Percentiles rank a stretch among this genome's conserved stretches.
Evolutionary conservation across 1,140 invertebrate genomes (phyloP).

Genomic region (Amphibalanus amphitrite): DNA sequence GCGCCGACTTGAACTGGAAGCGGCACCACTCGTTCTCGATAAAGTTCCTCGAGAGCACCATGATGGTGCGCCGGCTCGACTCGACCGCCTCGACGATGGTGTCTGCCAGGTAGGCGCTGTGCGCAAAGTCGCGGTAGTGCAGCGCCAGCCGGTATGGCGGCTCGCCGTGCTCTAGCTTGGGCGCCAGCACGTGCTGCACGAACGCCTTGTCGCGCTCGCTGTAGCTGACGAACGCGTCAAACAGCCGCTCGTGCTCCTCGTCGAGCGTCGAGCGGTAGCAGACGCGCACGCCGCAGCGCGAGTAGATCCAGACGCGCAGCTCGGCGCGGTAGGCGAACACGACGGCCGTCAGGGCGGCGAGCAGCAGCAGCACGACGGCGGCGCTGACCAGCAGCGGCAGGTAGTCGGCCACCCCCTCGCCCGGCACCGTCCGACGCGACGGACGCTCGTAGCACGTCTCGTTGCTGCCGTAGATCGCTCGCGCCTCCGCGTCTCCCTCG

Average conservation of each 20-base stretch:
- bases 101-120: slow-evolving; percentile 60
- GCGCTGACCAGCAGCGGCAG: slow-evolving; percentile 41
- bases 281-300: slow-evolving; percentile 41
- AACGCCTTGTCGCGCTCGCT: slow-evolving; percentile 82
- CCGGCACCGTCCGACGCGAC: neutral
- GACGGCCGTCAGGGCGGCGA: slow-evolving; percentile 35
- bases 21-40: slow-evolving; percentile 83
- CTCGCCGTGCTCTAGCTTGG: slow-evolving; percentile 62
- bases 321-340: neutral
- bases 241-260: slow-evolving; percentile 43
- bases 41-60: slow-evolving; percentile 81
- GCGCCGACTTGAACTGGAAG: slow-evolving; percentile 77
- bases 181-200: slow-evolving; percentile 60
- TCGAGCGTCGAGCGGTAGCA: slow-evolving; percentile 33
- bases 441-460: neutral
- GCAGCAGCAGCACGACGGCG: slow-evolving; percentile 40
- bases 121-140: slow-evolving; percentile 28
- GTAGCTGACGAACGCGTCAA: slow-evolving; percentile 84
- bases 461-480: neutral
- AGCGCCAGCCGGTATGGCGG: slow-evolving; percentile 33
- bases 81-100: slow-evolving; percentile 79
- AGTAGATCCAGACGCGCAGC: slow-evolving; percentile 33
- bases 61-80: slow-evolving; percentile 68
- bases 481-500: neutral
- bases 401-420: slow-evolving; percentile 26